Base-by-base conservation (phyloP, 2,888 invertebrate species). In the Brenthis ino region DNA sequence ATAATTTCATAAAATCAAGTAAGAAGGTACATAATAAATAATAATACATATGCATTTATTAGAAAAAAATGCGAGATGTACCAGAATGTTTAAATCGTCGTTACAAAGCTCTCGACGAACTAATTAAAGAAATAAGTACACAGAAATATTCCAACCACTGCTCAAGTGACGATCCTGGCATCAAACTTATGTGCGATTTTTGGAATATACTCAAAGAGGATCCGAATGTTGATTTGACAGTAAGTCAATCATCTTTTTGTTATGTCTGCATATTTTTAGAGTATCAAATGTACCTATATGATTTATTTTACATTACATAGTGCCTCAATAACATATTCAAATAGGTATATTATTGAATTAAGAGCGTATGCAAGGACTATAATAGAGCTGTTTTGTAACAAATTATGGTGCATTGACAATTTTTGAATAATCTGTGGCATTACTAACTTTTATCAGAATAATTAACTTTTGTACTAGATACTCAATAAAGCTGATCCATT, bases 131-230 rank as follows among this genome's bases (percentile, higher is more conserved):
- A 14, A 71, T 91, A 13, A 80, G 68, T 56, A 6, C 64, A 65
- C 50, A 73, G 74, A 11, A 60, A 63, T 5, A 60, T 5, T 68
- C 71, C 1, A 50, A 33, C 2, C 72, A 76, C 8, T 70, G 69
- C 11, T 56, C 72, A 33, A 64, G 70, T 0, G 74, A 77, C 2
- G 81, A 85, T 2, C 82, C 82, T 1, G 81, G 85, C 16, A 77
- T 87, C 28, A 85, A 82, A 65, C 79, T 91, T 1, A 87, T 91
- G 87, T 86, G 88, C 69, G 79, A 89, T 33, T 87, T 92, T 69
- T 91, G 91, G 92, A 84, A 86, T 51, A 87, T 88, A 69, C 80
- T 90, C 1, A 85, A 89, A 72, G 84, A 88, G 69, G 82, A 90
- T 66, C 88, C 89, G 1, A 77, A 84, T 64, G 85, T 82, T 69